phyloP scores from a whole-genome alignment of 2,113 vertebrate species.

The Tinamus guttatus region DNA sequence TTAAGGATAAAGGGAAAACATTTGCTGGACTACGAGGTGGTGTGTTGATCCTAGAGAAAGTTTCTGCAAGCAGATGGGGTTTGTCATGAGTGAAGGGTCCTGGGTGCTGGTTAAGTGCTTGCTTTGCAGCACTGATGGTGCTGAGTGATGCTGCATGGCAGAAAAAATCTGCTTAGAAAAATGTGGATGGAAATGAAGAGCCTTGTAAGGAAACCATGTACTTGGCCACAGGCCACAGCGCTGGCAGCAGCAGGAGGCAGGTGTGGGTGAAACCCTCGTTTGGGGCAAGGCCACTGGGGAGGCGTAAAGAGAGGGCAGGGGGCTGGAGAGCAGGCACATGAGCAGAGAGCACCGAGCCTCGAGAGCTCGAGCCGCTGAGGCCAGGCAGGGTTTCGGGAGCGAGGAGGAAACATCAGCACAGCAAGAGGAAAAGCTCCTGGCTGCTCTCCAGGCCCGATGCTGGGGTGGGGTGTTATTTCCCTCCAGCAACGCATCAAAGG shows the following conservation, averaged over 20 bases:
- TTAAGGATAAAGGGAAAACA: background rate
- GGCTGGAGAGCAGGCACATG: background rate
- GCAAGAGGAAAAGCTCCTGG: background rate
- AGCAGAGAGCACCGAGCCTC: background rate
- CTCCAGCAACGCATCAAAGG: background rate
- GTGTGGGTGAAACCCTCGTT: background rate
- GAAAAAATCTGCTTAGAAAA: background rate
- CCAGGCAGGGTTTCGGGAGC: background rate
- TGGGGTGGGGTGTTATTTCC: background rate
- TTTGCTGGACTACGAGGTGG: background rate
- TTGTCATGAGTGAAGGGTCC: background rate
- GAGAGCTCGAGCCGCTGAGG: background rate
- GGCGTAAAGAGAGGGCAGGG: background rate
- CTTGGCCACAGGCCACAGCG: conserved; percentile 40
- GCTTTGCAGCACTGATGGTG: background rate
- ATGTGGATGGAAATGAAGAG: conserved; percentile 3
- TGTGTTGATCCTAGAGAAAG: background rate
- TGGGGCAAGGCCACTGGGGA: background rate
- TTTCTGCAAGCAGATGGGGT: background rate
- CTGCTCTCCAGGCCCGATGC: background rate
- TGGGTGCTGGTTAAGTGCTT: background rate
- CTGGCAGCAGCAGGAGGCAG: background rate
- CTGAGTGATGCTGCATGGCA: background rate
- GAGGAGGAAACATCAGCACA: background rate
- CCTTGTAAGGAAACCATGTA: background rate